Conservation (phyloP, 2,888 invertebrate species). For the Eumerus sabulonum region DNA sequence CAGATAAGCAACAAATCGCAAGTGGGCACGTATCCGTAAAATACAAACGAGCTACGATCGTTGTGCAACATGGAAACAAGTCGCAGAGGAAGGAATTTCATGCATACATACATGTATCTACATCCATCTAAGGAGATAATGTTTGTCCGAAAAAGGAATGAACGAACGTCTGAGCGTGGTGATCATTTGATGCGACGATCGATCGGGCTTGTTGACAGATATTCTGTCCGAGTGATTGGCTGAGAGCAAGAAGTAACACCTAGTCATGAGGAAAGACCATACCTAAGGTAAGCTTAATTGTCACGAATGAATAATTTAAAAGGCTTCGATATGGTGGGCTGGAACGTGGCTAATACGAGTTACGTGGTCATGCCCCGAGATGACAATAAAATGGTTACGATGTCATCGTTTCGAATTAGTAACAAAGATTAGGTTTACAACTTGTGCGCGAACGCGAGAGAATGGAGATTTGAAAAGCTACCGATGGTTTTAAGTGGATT, state of each 20-base stretch:
- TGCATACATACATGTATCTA: not conserved
- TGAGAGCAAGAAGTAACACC: not conserved
- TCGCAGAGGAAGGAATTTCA: not conserved
- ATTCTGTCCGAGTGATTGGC: not conserved
- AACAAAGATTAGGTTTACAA: not conserved
- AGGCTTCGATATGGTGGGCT: not conserved
- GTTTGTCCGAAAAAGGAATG: no score
- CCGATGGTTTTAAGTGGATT: no score
- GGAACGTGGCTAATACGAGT: not conserved
- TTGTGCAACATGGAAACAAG: not conserved
- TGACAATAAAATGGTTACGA: conserved; percentile 36
- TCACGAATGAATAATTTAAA: not conserved
- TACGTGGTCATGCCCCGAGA: conserved; percentile 2
- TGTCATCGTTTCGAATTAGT: conserved; percentile 24
- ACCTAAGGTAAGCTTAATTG: not conserved
- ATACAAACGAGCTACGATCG: not conserved
- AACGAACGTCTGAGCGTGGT: no score
- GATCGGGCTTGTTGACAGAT: not conserved
- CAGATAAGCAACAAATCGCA: not conserved
- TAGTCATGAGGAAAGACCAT: not conserved
- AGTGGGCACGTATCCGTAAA: not conserved
- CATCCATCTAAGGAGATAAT: no score
- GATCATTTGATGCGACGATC: no score
- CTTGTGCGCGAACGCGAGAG: not conserved
- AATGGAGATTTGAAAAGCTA: no score